Evolutionary conservation across 2,888 invertebrate genomes (phyloP).

Genomic region (Conus canariensis): DNA sequence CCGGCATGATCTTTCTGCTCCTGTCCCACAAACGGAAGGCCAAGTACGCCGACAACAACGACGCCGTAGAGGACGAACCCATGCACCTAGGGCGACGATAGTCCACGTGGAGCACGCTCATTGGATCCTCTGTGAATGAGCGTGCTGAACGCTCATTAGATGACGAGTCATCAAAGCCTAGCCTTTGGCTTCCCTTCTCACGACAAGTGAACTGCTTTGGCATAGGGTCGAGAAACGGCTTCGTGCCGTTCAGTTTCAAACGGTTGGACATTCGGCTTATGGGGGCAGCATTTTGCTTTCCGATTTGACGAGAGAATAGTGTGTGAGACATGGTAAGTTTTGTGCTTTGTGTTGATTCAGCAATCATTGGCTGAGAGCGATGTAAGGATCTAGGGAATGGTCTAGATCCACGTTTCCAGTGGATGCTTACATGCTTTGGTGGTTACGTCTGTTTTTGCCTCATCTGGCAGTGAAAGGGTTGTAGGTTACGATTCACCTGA

Average conservation of each 20-base stretch:
- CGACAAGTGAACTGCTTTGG: no score
- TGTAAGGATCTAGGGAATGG: no score
- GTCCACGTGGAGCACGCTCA: conserved; percentile 31
- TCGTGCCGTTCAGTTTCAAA: no score
- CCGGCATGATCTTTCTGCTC: conserved; percentile 87
- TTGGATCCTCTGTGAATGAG: neutral
- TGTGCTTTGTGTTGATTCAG: neutral
- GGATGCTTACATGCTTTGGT: no score
- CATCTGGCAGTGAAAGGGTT: no score
- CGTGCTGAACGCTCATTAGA: conserved; percentile 18
- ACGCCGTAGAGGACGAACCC: conserved; percentile 92
- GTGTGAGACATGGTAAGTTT: neutral
- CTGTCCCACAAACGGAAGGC: conserved; percentile 92
- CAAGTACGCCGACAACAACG: conserved; percentile 88
- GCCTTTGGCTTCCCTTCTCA: neutral
- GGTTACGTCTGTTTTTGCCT: no score
- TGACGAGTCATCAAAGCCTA: neutral
- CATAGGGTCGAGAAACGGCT: no score
- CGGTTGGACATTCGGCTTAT: neutral
- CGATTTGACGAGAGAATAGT: neutral
- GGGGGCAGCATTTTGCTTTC: neutral
- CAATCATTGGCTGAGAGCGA: no score
- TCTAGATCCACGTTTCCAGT: no score
- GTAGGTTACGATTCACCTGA: no score
- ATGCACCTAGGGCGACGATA: conserved; percentile 84